Evolutionary conservation across 1,140 invertebrate genomes (phyloP), one percentile per base, ranked within the genome.

Genomic region (Brachionus plicatilis): DNA sequence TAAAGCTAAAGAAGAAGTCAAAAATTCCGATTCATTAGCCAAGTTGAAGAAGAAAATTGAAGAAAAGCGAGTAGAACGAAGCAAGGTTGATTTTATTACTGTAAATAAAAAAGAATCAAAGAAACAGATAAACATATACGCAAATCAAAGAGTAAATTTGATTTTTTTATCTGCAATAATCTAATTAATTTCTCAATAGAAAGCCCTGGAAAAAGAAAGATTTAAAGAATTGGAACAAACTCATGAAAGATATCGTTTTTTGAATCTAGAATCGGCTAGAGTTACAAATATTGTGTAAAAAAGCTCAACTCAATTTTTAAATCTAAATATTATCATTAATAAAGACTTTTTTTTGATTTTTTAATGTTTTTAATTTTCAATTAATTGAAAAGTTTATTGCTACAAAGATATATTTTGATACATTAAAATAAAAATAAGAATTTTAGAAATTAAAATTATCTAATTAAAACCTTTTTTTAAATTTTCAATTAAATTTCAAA

Each of bases 201-300:
- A 82, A 82, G 20, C 8, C 5, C 33, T 82, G 7, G 79, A 82
- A 37, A 82, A n/a, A 27, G 5, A 82, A 41, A 24, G 79, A 29
- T 82, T 82, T 37, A 82, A 82, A 68, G 79, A 82, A 11, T 60
- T 82, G 9, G 79, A 82, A 65, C 29, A 60, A 65, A 82, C 79
- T n/a, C 79, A 68, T 37, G 79, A 82, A 14, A 60, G 79, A 76
- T 76, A 76, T 76, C 17, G 72, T 14, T 76, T 76, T 50, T 76
- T 76, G n/a, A 76, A 76, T 76, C 20, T 76, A 5, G 45, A 76
- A 24, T 76, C 72, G 3, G 72, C 72, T 37, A 76, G 14, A 50
- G 20, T 76, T 9, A 37, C 72, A 24, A 76, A 76, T 76, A 12
- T 47, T 50, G 72, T 50, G 27, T 76, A 76, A 76, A 72, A 20